A percentile compares a stretch with the other conserved stretches of the same genome.
Conservation (phyloP, 1,140 invertebrate genomes). For the Achatina immaculata region DNA sequence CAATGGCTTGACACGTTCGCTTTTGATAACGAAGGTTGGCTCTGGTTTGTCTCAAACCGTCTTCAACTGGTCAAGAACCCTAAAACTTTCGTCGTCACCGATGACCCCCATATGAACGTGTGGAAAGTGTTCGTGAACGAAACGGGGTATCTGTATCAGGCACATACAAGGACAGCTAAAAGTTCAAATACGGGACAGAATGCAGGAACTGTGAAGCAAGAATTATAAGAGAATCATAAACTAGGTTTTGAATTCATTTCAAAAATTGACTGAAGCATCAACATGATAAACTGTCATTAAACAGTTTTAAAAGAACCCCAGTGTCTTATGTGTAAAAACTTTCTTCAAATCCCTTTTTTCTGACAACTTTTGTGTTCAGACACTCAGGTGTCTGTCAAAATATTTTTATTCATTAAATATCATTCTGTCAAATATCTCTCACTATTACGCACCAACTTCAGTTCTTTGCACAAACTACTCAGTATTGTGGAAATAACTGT, state of each 20-base stretch:
- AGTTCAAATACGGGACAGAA: neutral
- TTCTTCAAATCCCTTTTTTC: no score
- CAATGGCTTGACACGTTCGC: conserved; percentile 25
- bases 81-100: neutral
- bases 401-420: no score
- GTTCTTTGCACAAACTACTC: no score
- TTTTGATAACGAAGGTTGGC: conserved; percentile 13
- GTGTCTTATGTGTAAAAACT: no score
- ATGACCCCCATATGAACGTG: neutral
- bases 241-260: neutral
- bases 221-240: neutral
- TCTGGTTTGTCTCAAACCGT: conserved; percentile 29
- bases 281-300: no score
- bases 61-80: conserved; percentile 1
- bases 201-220: neutral
- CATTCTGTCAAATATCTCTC: no score
- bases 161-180: neutral
- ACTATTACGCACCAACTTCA: no score
- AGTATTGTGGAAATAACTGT: no score
- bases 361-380: no score
- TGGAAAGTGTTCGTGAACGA: conserved; percentile 14
- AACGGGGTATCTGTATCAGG: neutral
- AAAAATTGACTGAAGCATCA: no score
- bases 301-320: no score
- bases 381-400: no score